Conservation (phyloP, 1,140 invertebrate genomes). For the Trypoxylus dichotomus region DNA sequence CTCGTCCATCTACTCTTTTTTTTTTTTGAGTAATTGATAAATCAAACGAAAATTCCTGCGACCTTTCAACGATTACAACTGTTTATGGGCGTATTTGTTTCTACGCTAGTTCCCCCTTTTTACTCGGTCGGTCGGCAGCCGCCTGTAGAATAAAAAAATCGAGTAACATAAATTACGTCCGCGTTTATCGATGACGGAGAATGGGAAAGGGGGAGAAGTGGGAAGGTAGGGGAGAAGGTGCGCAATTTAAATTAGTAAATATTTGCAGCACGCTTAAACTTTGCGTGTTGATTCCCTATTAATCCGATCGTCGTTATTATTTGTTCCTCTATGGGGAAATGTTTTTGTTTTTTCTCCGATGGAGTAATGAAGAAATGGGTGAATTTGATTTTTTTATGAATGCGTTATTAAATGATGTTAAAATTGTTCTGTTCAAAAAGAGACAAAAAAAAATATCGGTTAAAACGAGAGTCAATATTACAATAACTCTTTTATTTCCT, state of each 20-base stretch:
- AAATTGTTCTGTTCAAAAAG: no score
- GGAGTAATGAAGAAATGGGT: neutral
- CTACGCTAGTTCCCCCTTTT: neutral
- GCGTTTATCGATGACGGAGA: neutral
- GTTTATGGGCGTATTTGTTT: neutral
- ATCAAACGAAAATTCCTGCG: neutral
- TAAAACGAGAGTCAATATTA: no score
- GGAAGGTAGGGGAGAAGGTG: neutral
- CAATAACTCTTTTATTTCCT: no score
- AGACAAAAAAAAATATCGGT: no score
- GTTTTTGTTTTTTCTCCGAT: neutral
- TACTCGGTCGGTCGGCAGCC: neutral
- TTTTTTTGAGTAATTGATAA: neutral
- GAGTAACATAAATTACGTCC: neutral
- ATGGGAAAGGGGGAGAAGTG: no score
- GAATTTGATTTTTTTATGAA: neutral
- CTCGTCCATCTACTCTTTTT: neutral
- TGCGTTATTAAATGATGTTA: no score
- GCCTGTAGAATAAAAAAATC: neutral
- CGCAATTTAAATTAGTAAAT: neutral
- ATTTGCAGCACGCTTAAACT: neutral
- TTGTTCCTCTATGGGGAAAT: neutral
- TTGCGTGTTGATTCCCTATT: neutral
- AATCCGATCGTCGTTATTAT: neutral
- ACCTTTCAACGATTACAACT: neutral